A percentile compares a stretch with the other conserved stretches of the same genome.
phyloP scores from a whole-genome alignment of 2,797 vertebrate species.

The Anguilla pacifica region DNA sequence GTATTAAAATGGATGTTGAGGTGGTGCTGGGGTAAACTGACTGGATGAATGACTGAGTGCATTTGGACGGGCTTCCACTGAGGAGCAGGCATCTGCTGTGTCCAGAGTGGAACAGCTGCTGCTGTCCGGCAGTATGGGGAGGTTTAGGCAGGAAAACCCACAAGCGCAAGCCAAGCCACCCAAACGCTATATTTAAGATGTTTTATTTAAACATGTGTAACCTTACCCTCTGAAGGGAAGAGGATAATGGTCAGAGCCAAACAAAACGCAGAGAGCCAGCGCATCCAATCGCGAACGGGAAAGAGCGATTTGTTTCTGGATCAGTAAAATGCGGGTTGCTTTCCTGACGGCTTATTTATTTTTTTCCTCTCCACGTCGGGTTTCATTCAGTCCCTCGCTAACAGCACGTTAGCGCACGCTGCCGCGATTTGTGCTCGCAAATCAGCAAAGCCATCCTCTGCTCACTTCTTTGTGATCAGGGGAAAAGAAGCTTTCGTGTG shows the following conservation, averaged over 20 bases:
- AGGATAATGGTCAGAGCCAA: conserved; percentile 58
- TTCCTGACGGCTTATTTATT: conserved; percentile 40
- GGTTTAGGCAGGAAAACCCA: conserved; percentile 1
- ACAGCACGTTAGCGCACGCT: not conserved
- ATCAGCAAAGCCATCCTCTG: not conserved
- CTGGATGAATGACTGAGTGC: not conserved
- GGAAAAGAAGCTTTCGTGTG: conserved; percentile 5
- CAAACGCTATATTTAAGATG: conserved; percentile 70
- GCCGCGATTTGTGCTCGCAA: not conserved
- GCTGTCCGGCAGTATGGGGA: not conserved
- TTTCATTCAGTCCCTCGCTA: conserved; percentile 45
- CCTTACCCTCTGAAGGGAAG: conserved; percentile 59
- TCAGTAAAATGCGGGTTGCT: conserved; percentile 53
- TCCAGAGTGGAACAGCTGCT: not conserved
- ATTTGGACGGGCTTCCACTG: not conserved
- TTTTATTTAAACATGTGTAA: conserved; percentile 80
- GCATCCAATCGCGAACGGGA: conserved; percentile 49
- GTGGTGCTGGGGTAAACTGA: not conserved
- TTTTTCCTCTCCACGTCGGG: conserved; percentile 30
- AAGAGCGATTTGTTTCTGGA: conserved; percentile 47
- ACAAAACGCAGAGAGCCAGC: conserved; percentile 36
- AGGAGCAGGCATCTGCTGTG: not conserved
- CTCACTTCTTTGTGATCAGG: conserved; percentile 24
- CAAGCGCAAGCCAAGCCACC: conserved; percentile 38
- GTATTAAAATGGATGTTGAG: not conserved